These are phyloP conservation scores for Regulus satrapa DNA, from an alignment of 2,113 vertebrate species.

Conservation along the genomic window DNA sequence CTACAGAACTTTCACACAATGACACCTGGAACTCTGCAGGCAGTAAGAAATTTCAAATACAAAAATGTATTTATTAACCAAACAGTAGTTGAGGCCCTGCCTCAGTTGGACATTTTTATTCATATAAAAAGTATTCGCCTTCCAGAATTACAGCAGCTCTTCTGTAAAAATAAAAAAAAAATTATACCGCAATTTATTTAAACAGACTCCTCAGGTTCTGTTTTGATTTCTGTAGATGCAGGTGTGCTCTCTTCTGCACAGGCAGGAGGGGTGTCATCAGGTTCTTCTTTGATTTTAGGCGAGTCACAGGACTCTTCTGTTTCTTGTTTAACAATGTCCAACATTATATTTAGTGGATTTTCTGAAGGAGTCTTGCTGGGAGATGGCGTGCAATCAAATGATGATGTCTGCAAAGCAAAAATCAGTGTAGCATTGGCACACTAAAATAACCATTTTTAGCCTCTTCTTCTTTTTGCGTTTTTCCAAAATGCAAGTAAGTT, in stretches of 20 bases:
- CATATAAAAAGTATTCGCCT: constrained; percentile 81
- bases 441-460: neutral
- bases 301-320: constrained; percentile 71
- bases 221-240: constrained; percentile 75
- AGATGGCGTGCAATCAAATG: constrained; percentile 91
- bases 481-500: neutral
- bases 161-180: constrained; percentile 53
- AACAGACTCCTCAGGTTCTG: constrained; percentile 75
- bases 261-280: constrained; percentile 61
- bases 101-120: constrained; percentile 78
- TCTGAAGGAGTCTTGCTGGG: constrained; percentile 89
- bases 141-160: constrained; percentile 74
- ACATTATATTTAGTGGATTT: constrained; percentile 87
- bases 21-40: constrained; percentile 87
- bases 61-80: constrained; percentile 98
- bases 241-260: constrained; percentile 74
- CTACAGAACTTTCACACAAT: constrained; percentile 84
- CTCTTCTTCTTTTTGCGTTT: neutral
- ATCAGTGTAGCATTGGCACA: neutral
- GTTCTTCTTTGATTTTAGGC: constrained; percentile 84
- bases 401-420: constrained; percentile 80
- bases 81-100: constrained; percentile 79
- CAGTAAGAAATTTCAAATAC: constrained; percentile 90
- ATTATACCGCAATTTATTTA: constrained; percentile 65
- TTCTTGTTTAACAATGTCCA: constrained; percentile 84